Percentiles rank a stretch among this genome's conserved stretches.
Evolutionary conservation across 2,797 vertebrate genomes (phyloP).

Genomic region (Bufotes viridis): DNA sequence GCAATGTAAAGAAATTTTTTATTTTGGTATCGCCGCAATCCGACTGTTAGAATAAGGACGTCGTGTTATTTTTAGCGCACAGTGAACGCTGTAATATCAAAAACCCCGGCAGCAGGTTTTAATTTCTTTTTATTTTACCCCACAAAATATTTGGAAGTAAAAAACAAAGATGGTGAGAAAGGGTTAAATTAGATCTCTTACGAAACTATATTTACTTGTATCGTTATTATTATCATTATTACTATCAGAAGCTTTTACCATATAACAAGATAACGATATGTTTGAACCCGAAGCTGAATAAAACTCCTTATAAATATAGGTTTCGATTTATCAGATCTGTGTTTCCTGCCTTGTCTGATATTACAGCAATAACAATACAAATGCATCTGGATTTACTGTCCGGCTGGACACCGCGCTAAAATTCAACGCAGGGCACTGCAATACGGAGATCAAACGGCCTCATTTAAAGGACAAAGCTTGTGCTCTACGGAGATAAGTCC

Average conservation of each 20-base stretch:
- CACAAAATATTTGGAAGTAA: too few species aligned
- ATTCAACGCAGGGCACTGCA: background rate
- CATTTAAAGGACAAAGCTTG: background rate
- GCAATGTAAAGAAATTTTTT: too few species aligned
- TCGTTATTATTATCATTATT: too few species aligned
- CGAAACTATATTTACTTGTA: too few species aligned
- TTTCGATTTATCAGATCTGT: background rate
- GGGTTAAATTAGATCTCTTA: too few species aligned
- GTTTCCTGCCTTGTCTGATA: conserved; percentile 6
- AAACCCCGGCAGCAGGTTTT: too few species aligned
- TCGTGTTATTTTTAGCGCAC: too few species aligned
- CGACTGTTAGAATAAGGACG: too few species aligned
- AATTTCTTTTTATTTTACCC: too few species aligned
- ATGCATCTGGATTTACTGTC: background rate
- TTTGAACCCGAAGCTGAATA: conserved; percentile 29
- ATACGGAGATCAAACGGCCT: conserved; percentile 35
- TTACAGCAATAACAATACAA: background rate
- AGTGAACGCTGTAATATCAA: too few species aligned
- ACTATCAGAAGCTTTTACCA: background rate
- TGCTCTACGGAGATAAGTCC: conserved; percentile 14
- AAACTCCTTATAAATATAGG: conserved; percentile 1
- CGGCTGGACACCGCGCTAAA: background rate
- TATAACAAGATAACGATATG: background rate
- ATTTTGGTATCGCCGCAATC: too few species aligned
- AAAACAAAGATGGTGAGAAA: too few species aligned